phyloP scores from a whole-genome alignment of 1,140 invertebrate species.

The Trypoxylus dichotomus region DNA sequence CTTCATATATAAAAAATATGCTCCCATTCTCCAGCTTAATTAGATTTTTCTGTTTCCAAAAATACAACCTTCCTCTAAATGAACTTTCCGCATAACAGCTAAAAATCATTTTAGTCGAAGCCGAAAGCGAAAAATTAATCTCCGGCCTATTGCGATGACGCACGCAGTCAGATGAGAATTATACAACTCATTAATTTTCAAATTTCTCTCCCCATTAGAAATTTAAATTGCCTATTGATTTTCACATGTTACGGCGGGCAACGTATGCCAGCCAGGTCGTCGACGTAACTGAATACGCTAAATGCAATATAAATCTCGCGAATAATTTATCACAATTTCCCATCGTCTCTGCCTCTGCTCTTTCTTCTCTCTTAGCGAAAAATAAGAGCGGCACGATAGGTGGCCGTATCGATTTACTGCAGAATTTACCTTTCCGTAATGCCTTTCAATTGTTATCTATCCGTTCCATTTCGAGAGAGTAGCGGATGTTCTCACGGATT shows the following conservation, averaged over 20 bases:
- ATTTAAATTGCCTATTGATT: slow-evolving; percentile 23
- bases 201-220: background rate
- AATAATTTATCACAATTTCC: slow-evolving; percentile 16
- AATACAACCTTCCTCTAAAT: too few relatives aligned
- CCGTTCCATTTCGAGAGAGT: background rate
- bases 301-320: slow-evolving; percentile 10
- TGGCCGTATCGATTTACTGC: slow-evolving; percentile 13
- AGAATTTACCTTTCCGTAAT: slow-evolving; percentile 19
- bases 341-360: background rate
- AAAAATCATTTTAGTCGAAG: background rate
- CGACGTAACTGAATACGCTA: slow-evolving; percentile 1
- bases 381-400: background rate
- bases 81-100: background rate
- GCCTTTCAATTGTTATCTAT: slow-evolving; percentile 18
- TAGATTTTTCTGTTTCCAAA: too few relatives aligned
- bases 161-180: background rate
- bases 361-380: background rate
- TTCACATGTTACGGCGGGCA: background rate
- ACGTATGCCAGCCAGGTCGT: background rate
- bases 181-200: slow-evolving; percentile 14
- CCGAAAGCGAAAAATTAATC: slow-evolving; percentile 13
- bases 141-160: background rate
- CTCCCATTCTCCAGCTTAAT: too few relatives aligned
- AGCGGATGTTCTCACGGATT: background rate
- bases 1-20: too few relatives aligned